Evolutionary conservation across 2,113 vertebrate genomes (phyloP).

Genomic region (Scolopax mira): DNA sequence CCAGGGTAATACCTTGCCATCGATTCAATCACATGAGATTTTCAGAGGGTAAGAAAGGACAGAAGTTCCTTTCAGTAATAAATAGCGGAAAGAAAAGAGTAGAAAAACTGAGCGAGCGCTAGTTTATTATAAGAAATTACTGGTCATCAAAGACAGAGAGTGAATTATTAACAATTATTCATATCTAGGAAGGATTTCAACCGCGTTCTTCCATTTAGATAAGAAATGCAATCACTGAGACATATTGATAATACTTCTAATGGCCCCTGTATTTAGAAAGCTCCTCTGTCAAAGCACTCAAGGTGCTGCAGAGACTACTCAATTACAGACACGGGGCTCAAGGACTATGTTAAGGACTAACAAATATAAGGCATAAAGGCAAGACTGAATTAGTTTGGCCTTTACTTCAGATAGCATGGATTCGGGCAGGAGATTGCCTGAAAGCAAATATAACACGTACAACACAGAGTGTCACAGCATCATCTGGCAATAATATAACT

Average conservation of each 20-base stretch:
- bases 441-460: background rate
- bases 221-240: slow-evolving; percentile 20
- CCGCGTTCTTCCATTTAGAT: background rate
- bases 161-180: slow-evolving; percentile 35
- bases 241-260: background rate
- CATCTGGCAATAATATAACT: background rate
- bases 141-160: background rate
- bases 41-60: background rate
- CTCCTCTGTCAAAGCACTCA: background rate
- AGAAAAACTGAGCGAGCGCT: background rate
- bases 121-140: slow-evolving; percentile 9
- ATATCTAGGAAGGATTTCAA: slow-evolving; percentile 8
- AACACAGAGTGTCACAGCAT: background rate
- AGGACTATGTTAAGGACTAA: background rate
- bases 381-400: background rate
- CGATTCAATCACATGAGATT: background rate
- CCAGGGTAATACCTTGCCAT: background rate
- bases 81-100: background rate
- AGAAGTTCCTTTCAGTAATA: background rate
- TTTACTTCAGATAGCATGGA: background rate
- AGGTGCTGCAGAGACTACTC: background rate
- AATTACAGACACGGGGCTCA: background rate
- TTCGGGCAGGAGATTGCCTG: background rate
- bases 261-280: background rate
- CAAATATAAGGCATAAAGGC: background rate